These are phyloP conservation scores for Lepidochrysops patricia DNA, from an alignment of 2,888 invertebrate species.

Conservation along the genomic window DNA sequence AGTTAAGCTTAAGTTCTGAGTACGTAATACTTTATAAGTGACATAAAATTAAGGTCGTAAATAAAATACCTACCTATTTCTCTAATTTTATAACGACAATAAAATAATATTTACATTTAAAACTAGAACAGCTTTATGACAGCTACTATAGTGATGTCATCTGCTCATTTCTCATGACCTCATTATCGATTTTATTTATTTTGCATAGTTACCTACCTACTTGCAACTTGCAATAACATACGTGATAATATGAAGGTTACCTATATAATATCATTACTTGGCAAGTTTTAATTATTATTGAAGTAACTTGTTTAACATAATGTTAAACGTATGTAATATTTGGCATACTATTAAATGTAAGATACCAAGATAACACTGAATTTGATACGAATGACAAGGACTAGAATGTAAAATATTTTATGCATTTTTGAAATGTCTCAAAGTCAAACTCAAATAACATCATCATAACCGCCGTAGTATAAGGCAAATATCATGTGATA, in stretches of 20 bases:
- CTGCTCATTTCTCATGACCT: background rate
- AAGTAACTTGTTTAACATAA: background rate
- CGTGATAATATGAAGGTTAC: background rate
- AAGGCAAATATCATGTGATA: background rate
- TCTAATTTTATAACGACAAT: no score
- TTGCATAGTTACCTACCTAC: no score
- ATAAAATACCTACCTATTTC: no score
- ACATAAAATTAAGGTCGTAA: no score
- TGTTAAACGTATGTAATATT: background rate
- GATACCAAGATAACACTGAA: background rate
- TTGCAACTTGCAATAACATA: background rate
- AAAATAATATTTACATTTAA: background rate
- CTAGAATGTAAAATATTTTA: background rate
- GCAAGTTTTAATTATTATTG: background rate
- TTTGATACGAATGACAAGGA: background rate
- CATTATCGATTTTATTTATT: background rate
- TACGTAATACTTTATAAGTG: background rate
- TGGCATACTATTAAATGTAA: background rate
- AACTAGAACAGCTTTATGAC: background rate
- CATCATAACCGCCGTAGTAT: background rate
- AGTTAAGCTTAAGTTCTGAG: background rate
- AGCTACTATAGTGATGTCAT: background rate
- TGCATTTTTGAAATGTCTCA: background rate
- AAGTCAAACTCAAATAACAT: background rate
- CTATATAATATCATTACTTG: background rate